Percentiles rank a stretch among this genome's conserved stretches.
Conservation (phyloP, 2,113 vertebrate species). For the Dendrocopos noguchii region DNA sequence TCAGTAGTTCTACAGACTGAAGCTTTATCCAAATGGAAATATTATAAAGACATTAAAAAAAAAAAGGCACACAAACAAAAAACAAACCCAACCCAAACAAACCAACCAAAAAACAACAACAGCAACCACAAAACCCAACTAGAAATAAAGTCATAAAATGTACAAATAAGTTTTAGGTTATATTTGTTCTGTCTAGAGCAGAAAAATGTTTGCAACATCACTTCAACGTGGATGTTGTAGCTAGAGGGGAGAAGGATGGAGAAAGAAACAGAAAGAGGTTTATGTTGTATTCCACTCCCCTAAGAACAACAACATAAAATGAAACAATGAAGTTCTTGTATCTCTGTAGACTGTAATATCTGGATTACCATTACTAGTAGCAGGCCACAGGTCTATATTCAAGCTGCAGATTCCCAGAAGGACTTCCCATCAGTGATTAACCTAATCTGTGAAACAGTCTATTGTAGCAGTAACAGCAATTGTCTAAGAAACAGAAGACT, state of each 20-base stretch:
- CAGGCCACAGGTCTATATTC: background rate
- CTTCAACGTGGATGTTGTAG: background rate
- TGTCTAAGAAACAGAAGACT: background rate
- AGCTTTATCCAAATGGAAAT: background rate
- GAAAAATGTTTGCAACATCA: background rate
- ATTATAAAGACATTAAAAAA: background rate
- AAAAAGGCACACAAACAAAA: background rate
- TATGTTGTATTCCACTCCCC: background rate
- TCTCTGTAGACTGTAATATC: background rate
- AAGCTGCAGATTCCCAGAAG: background rate
- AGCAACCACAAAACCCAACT: background rate
- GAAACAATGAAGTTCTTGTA: background rate
- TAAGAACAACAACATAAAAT: background rate
- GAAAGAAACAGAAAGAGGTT: background rate
- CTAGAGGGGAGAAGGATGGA: accelerated
- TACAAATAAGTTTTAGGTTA: background rate
- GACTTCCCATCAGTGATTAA: background rate
- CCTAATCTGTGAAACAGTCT: background rate
- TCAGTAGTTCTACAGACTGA: background rate
- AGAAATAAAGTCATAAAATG: background rate
- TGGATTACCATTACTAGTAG: background rate
- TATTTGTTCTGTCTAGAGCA: background rate
- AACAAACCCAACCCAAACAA: too few relatives aligned
- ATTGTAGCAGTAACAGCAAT: background rate
- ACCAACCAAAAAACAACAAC: too few relatives aligned